These are phyloP conservation scores for Pygmarrhopalites habei DNA, from an alignment of 1,140 invertebrate genomes.

Conservation along the genomic window DNA sequence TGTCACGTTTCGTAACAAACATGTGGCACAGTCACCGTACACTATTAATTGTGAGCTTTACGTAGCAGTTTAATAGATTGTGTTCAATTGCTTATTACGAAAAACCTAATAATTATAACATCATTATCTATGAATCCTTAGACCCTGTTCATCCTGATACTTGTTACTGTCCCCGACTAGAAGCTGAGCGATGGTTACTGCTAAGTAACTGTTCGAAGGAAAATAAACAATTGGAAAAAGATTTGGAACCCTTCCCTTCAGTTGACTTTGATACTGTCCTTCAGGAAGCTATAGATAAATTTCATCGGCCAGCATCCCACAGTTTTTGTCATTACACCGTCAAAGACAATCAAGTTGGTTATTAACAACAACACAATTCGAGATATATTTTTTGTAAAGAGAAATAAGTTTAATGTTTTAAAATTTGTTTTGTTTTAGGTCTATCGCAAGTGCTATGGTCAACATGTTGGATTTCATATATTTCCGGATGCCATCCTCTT, in stretches of 20 bases:
- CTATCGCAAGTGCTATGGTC: slow-evolving; percentile 81
- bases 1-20: slow-evolving; percentile 59
- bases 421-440: slow-evolving; percentile 50
- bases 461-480: slow-evolving; percentile 93
- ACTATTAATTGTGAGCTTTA: slow-evolving; percentile 52
- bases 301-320: slow-evolving; percentile 64
- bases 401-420: neutral
- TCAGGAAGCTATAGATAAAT: slow-evolving; percentile 55
- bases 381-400: too few species aligned
- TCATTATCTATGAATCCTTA: slow-evolving; percentile 40
- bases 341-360: slow-evolving; percentile 64
- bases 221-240: slow-evolving; percentile 64
- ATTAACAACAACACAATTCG: slow-evolving; percentile 27
- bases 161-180: slow-evolving; percentile 69
- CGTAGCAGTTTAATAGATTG: slow-evolving; percentile 6
- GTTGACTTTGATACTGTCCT: slow-evolving; percentile 66
- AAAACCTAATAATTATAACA: slow-evolving; percentile 19
- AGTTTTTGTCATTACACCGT: slow-evolving; percentile 88
- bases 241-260: slow-evolving; percentile 61
- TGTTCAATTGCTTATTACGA: slow-evolving; percentile 20
- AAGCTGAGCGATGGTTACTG: slow-evolving; percentile 58
- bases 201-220: slow-evolving; percentile 58
- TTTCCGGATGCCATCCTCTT: slow-evolving; percentile 84
- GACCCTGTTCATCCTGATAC: slow-evolving; percentile 69
- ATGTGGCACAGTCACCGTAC: slow-evolving; percentile 62